Base-by-base conservation (phyloP, 2,797 vertebrate genomes). In the Peromyscus nudipes region DNA sequence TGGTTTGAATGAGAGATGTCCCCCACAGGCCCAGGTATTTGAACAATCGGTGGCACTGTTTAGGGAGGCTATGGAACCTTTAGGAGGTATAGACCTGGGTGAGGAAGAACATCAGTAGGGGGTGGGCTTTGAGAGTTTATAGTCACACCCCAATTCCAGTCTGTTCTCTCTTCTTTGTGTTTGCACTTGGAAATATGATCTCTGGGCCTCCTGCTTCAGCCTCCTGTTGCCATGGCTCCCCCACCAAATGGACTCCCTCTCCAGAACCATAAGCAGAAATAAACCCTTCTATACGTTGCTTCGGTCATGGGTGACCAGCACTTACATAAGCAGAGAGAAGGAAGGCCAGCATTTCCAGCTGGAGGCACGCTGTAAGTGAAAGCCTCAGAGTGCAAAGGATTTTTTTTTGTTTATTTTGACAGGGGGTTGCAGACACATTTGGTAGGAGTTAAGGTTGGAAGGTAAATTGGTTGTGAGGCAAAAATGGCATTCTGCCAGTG, bases 301-400 rank as follows among this genome's bases (percentile, higher is more conserved):
- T 65, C 12, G 17, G 43, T n/a, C 83, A 88, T 83, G 93, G 71
- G 83, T 69, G 37, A 21, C 40, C 29, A n/a, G 1, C 49, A 62
- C 67, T 94, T 91, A 85, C n/a, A 65, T 84, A 96, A 96, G 89
- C 71, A 67, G 34, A 88, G 40, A 93, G 34, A 37, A 91, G 95
- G 86, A 92, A 97, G 94, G 93, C 90, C 94, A 49, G 77, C 46
- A 37, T 92, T 96, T 55, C 81, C 97, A 67, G 82, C 62, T 21
- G 85, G 43, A 91, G 87, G 79, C 89, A 67, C 86, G 75, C 95
- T 81, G 75, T 69, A 96, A 94, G 75, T 75, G 52, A 83, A 96
- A 84, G 31, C 91, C 92, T 91, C 94, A 93, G 92, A 94, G 64
- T 95, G 85, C 90, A 91, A 65, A 64, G 95, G 92, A 23, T 46